phyloP scores from a whole-genome alignment of 2,113 vertebrate species.

The Crotalus horridus region DNA sequence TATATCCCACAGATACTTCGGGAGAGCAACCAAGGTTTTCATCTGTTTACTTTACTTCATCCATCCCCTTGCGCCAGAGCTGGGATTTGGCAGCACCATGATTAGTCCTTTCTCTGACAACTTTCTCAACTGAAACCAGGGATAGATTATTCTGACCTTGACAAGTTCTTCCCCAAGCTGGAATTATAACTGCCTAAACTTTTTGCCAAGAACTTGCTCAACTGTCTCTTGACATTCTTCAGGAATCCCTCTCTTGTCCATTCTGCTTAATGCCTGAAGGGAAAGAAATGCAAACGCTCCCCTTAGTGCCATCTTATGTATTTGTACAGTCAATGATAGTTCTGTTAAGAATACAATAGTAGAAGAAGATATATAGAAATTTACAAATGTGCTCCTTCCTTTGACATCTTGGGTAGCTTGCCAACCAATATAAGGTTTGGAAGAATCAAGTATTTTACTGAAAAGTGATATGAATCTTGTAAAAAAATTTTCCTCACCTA shows the following conservation, averaged over 20 bases:
- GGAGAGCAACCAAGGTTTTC: conserved; percentile 9
- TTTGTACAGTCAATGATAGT: conserved; percentile 19
- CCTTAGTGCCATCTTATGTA: conserved; percentile 40
- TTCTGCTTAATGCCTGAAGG: conserved; percentile 3
- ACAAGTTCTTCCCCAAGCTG: conserved; percentile 19
- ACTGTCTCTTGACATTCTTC: conserved; percentile 13
- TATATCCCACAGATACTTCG: not conserved
- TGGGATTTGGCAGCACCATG: not conserved
- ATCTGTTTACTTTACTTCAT: not conserved
- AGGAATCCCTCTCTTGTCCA: not conserved
- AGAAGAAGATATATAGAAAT: not conserved
- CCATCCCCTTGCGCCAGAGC: not conserved
- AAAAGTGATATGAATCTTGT: not conserved
- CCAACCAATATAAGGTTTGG: not conserved
- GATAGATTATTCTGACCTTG: conserved; percentile 2
- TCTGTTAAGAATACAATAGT: not conserved
- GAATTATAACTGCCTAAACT: rapidly evolving
- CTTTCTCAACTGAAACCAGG: conserved; percentile 5
- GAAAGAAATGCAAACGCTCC: conserved; percentile 22
- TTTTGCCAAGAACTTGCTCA: conserved; percentile 43
- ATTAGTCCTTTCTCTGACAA: conserved; percentile 8
- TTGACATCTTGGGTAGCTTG: not conserved
- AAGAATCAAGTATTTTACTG: not conserved
- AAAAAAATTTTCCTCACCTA: not conserved
- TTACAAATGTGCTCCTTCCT: not conserved